phyloP scores from a whole-genome alignment of 1,140 invertebrate genomes.

The Drosophila nannoptera region DNA sequence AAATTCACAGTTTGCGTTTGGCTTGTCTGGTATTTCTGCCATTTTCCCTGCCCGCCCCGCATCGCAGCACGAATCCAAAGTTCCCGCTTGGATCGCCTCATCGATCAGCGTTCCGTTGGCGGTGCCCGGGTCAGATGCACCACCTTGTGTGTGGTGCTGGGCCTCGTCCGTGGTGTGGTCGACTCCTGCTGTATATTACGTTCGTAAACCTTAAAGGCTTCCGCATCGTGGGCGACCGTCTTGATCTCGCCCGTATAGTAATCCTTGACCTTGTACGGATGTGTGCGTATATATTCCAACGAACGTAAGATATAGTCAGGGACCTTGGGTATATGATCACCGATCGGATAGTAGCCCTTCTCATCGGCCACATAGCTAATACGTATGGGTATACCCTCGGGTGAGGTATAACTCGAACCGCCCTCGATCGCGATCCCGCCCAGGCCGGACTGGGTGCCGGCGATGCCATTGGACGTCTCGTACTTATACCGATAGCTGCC shows the following conservation, averaged over 20 bases:
- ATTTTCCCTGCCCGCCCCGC: constrained; percentile 16
- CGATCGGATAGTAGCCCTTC: constrained; percentile 80
- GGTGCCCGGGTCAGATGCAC: constrained; percentile 64
- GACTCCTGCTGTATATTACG: constrained; percentile 45
- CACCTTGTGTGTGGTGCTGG: constrained; percentile 55
- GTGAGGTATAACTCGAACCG: constrained; percentile 60
- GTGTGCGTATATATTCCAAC: constrained; percentile 80
- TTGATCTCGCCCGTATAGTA: constrained; percentile 66
- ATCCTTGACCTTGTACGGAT: constrained; percentile 70
- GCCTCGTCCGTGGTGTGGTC: constrained; percentile 46
- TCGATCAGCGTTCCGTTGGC: constrained; percentile 19
- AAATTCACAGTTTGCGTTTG: constrained; percentile 63
- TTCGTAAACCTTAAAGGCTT: constrained; percentile 66
- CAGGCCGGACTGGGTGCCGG: constrained; percentile 80
- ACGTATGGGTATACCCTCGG: constrained; percentile 79
- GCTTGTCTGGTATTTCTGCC: constrained; percentile 3
- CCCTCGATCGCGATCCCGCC: constrained; percentile 62
- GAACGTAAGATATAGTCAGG: constrained; percentile 73
- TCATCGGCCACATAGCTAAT: constrained; percentile 83
- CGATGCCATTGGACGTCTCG: constrained; percentile 83
- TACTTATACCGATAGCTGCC: constrained; percentile 81
- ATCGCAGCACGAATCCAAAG: constrained; percentile 1
- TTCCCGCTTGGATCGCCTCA: constrained; percentile 13
- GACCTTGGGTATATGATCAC: constrained; percentile 80
- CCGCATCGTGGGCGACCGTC: constrained; percentile 62